Evolutionary conservation across 1,140 invertebrate species (phyloP).

Genomic region (Drosophila santomea): DNA sequence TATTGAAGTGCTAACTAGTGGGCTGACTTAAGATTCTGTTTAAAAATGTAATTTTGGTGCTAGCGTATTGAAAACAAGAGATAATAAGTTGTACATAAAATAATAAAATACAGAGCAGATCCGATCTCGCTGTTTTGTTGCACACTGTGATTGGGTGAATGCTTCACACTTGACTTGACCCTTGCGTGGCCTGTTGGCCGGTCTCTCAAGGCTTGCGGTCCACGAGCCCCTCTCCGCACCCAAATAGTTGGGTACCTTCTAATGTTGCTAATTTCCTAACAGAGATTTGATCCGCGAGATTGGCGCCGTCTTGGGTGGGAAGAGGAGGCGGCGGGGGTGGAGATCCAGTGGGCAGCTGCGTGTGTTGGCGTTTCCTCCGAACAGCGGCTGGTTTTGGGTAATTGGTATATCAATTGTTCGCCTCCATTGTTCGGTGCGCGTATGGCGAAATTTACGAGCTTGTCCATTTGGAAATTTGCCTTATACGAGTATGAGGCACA

Average conservation of each 20-base stretch:
- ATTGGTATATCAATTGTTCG: conserved; percentile 79
- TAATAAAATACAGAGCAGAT: too few relatives aligned
- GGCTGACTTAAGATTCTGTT: too few relatives aligned
- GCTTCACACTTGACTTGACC: conserved; percentile 67
- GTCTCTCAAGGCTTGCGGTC: conserved; percentile 43
- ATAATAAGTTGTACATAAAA: too few relatives aligned
- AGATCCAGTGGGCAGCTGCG: conserved; percentile 41
- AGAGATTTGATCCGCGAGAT: conserved; percentile 58
- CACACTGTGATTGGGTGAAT: conserved; percentile 25
- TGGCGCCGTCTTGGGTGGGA: conserved; percentile 11
- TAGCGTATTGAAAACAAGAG: background rate
- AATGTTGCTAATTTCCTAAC: conserved; percentile 72
- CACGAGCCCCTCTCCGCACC: conserved; percentile 27
- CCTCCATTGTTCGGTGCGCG: conserved; percentile 43
- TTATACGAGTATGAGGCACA: conserved; percentile 57
- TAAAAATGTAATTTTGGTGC: too few relatives aligned
- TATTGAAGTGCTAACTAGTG: too few relatives aligned
- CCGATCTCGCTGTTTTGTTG: background rate
- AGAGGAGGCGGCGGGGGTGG: background rate
- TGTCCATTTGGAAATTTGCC: conserved; percentile 71
- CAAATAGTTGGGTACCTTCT: conserved; percentile 52
- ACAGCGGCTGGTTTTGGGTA: conserved; percentile 47
- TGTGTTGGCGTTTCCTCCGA: conserved; percentile 59
- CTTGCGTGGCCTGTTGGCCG: conserved; percentile 33
- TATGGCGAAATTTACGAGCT: conserved; percentile 64